These are phyloP conservation scores for Atta texana DNA, from an alignment of 1,140 invertebrate species.

Conservation along the genomic window DNA sequence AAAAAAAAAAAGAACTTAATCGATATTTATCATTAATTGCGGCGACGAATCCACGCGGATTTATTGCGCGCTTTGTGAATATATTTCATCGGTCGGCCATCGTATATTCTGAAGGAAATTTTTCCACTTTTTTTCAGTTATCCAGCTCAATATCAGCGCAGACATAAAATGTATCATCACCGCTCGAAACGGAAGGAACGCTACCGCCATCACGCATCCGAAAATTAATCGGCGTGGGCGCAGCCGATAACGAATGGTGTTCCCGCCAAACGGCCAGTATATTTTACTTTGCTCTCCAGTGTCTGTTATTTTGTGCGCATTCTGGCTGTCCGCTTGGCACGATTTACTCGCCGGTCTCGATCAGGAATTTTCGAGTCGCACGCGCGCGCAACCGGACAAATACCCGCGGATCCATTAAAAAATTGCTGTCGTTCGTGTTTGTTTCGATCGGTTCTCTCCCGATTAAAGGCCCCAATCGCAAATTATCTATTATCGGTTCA, in stretches of 20 bases:
- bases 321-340: conserved; percentile 73
- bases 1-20: conserved; percentile 39
- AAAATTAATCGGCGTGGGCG: conserved; percentile 82
- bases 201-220: conserved; percentile 76
- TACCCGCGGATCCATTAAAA: conserved; percentile 73
- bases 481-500: conserved; percentile 19
- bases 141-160: conserved; percentile 75
- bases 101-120: conserved; percentile 67
- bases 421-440: conserved; percentile 59
- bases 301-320: conserved; percentile 79
- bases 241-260: conserved; percentile 81
- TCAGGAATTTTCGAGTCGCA: conserved; percentile 70
- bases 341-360: conserved; percentile 75
- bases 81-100: conserved; percentile 67
- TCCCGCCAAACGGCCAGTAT: conserved; percentile 79
- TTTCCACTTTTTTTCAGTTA: conserved; percentile 75
- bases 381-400: conserved; percentile 64
- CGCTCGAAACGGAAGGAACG: conserved; percentile 70
- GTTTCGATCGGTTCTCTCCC: conserved; percentile 32
- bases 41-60: conserved; percentile 62
- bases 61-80: conserved; percentile 63
- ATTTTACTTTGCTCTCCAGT: conserved; percentile 80
- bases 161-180: conserved; percentile 77
- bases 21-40: conserved; percentile 71
- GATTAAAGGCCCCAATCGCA: conserved; percentile 32